Evolutionary conservation across 2,113 vertebrate genomes (phyloP).

Genomic region (Junco hyemalis): DNA sequence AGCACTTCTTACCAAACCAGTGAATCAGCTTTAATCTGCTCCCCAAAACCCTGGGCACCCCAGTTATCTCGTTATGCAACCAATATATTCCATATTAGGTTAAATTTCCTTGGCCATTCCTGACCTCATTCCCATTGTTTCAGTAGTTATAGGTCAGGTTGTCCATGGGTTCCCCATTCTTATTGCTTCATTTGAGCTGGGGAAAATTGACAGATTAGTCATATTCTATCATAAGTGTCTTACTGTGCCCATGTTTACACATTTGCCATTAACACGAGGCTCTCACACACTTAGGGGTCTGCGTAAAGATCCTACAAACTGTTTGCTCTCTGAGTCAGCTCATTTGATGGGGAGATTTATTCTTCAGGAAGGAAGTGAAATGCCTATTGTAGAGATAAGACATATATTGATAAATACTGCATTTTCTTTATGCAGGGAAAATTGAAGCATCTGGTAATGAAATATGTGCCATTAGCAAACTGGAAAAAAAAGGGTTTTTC

Average conservation of each 20-base stretch:
- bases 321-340: constrained; percentile 56
- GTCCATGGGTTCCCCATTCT: rapidly evolving
- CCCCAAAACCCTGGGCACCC: background rate
- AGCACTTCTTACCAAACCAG: background rate
- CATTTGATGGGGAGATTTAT: background rate
- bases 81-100: background rate
- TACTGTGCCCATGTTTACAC: background rate
- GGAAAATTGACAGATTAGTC: background rate
- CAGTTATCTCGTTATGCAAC: background rate
- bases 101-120: background rate
- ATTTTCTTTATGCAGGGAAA: background rate
- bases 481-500: background rate
- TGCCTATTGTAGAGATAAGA: background rate
- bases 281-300: background rate
- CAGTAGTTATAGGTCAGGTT: background rate
- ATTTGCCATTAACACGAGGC: background rate
- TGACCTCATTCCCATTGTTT: background rate
- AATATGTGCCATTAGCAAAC: background rate
- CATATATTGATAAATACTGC: background rate
- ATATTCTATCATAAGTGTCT: background rate
- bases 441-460: background rate
- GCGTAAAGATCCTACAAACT: background rate
- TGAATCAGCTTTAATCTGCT: constrained; percentile 9
- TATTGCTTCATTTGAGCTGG: background rate
- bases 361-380: background rate